Conservation (phyloP, 2,888 invertebrate genomes). For the Leptinotarsa haldemani region DNA sequence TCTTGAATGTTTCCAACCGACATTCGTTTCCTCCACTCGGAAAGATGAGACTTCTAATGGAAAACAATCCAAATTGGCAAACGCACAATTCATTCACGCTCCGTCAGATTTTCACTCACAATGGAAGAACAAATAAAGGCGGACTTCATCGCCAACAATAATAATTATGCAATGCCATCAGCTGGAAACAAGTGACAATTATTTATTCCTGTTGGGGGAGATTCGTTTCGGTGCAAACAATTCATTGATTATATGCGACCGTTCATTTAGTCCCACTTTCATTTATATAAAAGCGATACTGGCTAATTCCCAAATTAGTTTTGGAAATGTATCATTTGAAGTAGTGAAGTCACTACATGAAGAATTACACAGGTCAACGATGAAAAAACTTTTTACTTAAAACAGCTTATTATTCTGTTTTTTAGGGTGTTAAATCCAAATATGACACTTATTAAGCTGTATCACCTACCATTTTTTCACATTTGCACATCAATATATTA, state of each 20-base stretch:
- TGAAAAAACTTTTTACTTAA: too few species aligned
- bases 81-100: slow-evolving; percentile 17
- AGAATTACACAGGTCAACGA: too few species aligned
- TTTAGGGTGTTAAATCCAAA: too few species aligned
- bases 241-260: not conserved
- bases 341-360: too few species aligned
- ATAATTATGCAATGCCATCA: slow-evolving; percentile 41
- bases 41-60: slow-evolving; percentile 18
- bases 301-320: too few species aligned
- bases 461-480: too few species aligned
- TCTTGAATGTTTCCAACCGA: not conserved
- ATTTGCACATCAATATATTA: too few species aligned
- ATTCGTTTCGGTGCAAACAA: not conserved
- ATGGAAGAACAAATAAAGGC: slow-evolving; percentile 25
- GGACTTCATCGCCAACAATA: slow-evolving; percentile 30
- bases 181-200: slow-evolving; percentile 61
- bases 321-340: too few species aligned
- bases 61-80: slow-evolving; percentile 18
- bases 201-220: slow-evolving; percentile 58
- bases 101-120: slow-evolving; percentile 14
- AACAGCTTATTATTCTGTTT: too few species aligned
- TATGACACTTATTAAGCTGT: too few species aligned
- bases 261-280: not conserved
- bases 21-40: slow-evolving; percentile 6
- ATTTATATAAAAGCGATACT: too few species aligned